A percentile compares a stretch with the other conserved stretches of the same genome.
Conservation (phyloP, 2,888 invertebrate species). For the Ptychoptera albimana region DNA sequence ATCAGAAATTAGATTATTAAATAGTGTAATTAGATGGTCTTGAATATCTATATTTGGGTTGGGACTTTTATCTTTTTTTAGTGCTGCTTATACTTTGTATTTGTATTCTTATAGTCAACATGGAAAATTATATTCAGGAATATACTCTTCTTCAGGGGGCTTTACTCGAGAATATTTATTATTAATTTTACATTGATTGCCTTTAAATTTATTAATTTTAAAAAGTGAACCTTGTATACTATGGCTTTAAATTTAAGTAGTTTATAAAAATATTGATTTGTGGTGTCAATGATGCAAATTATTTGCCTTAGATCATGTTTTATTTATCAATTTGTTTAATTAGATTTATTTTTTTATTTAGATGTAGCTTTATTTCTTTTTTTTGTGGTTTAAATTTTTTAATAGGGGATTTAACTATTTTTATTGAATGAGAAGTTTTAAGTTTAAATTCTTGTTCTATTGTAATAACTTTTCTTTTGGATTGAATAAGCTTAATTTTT, state of each 20-base stretch:
- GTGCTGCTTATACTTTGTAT: slow-evolving; percentile 45
- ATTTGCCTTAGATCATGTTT: slow-evolving; percentile 35
- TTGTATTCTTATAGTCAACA: slow-evolving; percentile 47
- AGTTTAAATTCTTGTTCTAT: slow-evolving; percentile 33
- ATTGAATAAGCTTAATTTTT: slow-evolving; percentile 49
- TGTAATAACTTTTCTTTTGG: slow-evolving; percentile 40
- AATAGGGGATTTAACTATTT: slow-evolving; percentile 30
- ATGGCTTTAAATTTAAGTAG: slow-evolving; percentile 45
- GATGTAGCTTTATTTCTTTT: slow-evolving; percentile 28
- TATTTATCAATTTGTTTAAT: slow-evolving; percentile 36
- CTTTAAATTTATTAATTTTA: slow-evolving; percentile 44
- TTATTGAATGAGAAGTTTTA: slow-evolving; percentile 40
- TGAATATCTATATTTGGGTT: slow-evolving; percentile 35
- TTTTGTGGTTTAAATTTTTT: slow-evolving; percentile 31
- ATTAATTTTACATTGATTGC: slow-evolving; percentile 44
- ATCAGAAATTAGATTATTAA: slow-evolving; percentile 47
- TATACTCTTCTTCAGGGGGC: slow-evolving; percentile 35
- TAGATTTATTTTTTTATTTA: slow-evolving; percentile 34
- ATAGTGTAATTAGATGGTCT: slow-evolving; percentile 38
- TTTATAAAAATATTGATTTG: slow-evolving; percentile 52
- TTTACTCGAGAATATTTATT: slow-evolving; percentile 40
- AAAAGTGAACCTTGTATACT: slow-evolving; percentile 35
- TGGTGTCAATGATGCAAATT: slow-evolving; percentile 40
- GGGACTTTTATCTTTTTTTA: slow-evolving; percentile 44
- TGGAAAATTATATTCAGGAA: slow-evolving; percentile 35